Base-by-base conservation (phyloP, 1,140 invertebrate species). In the Tetranychus cinnabarinus region DNA sequence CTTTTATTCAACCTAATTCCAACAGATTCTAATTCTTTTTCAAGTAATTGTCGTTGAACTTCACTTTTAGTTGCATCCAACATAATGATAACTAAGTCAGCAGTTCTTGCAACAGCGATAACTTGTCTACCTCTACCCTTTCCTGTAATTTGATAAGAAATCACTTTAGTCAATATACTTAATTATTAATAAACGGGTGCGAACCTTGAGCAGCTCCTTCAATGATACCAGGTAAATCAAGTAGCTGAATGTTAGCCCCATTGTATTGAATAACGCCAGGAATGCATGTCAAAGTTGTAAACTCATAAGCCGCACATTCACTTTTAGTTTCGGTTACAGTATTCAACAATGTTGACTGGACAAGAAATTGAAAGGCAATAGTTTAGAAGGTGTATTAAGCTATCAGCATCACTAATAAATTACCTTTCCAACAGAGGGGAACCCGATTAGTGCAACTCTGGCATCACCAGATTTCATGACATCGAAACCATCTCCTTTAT, bases 401-500 rank as follows among this genome's bases (percentile, higher is more conserved):
- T 61, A 58, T 48, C 13, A 36, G 33, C n/a, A 58, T 6, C 23
- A 5, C 15, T 7, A 15, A n/a, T 48, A 2, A 8, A 33, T 70
- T 71, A 84, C 82, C 74, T 92, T 92, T 75, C 89, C 89, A 47
- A 93, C 89, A 47, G 88, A 91, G 15, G 93, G 92, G 72, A 97
- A 97, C 61, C 92, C 93, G 69, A 99, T 98, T 4, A 99, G 76
- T 23, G 95, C 93, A 15, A 97, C 90, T 70, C 96, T 78, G 5
- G 96, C 96, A 85, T 99, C 96, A 52, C 96, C 96, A 68, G 89
- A 95, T 76, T 99, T 99, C 65, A 98, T 78, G 13, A 99, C 96
- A 83, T 99, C 96, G 75, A 99, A 99, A 10, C 96, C 96, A 77
- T 99, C 96, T 15, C 96, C 96, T 74, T 96, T 98, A 68, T 93